Evolutionary conservation across 2,888 invertebrate genomes (phyloP), one percentile per base, ranked within the genome.

Genomic region (Serrognathus titanus): DNA sequence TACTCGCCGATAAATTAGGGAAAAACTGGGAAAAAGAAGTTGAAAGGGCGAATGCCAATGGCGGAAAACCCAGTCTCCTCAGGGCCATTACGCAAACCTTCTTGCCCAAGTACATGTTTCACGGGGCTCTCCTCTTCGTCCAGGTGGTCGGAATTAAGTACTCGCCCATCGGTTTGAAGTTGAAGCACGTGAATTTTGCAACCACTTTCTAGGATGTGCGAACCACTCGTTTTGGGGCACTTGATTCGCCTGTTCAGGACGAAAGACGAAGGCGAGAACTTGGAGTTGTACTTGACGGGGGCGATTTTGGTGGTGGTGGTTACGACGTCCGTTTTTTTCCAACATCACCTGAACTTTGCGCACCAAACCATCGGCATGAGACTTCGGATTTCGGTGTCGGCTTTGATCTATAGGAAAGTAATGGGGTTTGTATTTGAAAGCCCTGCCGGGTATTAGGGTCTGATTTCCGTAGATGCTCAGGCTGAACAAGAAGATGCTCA

Each of bases 361-460:
- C 80, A 82, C 69, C 75, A 79, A 61, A 81, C 84, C 61, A 80
- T 89, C 43, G 90, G 92, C 48, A 88, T 90, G 88, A 77, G 85
- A 70, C 77, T 89, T 50, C 78, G 91, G 66, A 81, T 90, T 57
- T 88, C 90, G 0, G 82, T 86, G 65, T 89, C 89, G 67, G 86
- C 88, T 0, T 73, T 92, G 7, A 71, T 92, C 60, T 91, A 89
- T 70, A 83, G 88, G 79, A 92, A 92, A 83, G 90, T 89, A 75
- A 60, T 49, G 41, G 1, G n/a, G 36, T 41, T 51, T 9, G 47
- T 16, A 16, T 12, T 8, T 31, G 3, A 47, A 2, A 20, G 3
- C 3, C 11, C 16, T 41, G 47, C 12, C 12, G 9, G n/a, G 12
- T 9, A 49, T 12, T 41, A 31, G 9, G n/a, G 11, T 37, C 7